Percentiles rank a stretch among this genome's conserved stretches.
phyloP scores from a whole-genome alignment of 1,140 invertebrate genomes.

The Drosophila miranda region DNA sequence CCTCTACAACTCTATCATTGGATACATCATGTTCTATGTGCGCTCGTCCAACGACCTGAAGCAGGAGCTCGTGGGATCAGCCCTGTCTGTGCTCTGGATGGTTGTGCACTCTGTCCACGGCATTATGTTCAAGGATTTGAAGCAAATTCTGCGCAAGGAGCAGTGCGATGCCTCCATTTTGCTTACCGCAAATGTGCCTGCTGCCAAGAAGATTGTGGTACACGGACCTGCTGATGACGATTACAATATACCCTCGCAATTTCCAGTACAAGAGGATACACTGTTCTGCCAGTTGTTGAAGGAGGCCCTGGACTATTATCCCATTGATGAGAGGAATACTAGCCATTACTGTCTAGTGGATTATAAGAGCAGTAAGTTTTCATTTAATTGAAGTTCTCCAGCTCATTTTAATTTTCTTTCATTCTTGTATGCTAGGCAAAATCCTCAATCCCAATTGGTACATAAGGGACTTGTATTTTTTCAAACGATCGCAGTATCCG shows the following conservation, averaged over 20 bases:
- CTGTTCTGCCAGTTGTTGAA: conserved; percentile 97
- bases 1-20: conserved; percentile 99
- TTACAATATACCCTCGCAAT: conserved; percentile 98
- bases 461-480: conserved; percentile 99
- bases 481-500: conserved; percentile 98
- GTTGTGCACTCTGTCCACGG: conserved; percentile 98
- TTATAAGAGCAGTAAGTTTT: conserved; percentile 96
- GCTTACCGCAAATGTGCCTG: conserved; percentile 98
- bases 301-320: conserved; percentile 98
- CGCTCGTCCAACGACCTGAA: conserved; percentile 96
- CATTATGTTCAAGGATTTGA: conserved; percentile 99
- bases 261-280: conserved; percentile 99
- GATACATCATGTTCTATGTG: conserved; percentile 99
- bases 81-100: conserved; percentile 98
- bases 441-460: conserved; percentile 92
- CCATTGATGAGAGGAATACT: conserved; percentile 94
- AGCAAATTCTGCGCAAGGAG: conserved; percentile 99
- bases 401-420: neutral
- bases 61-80: conserved; percentile 95
- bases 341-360: conserved; percentile 97
- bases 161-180: conserved; percentile 99
- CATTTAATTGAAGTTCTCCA: too few species aligned
- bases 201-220: conserved; percentile 99
- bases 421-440: conserved; percentile 48
- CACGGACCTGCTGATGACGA: conserved; percentile 91